A percentile compares a stretch with the other conserved stretches of the same genome.
These are phyloP conservation scores for Anarsia innoxiella DNA, from an alignment of 2,888 invertebrate species.

Conservation along the genomic window DNA sequence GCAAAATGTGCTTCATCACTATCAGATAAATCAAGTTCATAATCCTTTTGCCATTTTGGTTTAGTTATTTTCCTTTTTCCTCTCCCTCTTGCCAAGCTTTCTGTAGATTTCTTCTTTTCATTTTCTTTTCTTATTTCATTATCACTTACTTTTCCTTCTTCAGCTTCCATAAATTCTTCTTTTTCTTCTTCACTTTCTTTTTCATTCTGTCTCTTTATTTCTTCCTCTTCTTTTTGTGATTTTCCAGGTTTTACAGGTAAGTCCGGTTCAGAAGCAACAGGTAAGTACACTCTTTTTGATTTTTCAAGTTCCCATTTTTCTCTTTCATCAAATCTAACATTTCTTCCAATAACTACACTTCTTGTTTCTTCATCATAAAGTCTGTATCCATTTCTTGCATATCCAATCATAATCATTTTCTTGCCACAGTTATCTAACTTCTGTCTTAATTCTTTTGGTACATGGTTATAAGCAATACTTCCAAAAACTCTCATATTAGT, in stretches of 20 bases:
- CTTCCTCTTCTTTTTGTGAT: conserved; percentile 1
- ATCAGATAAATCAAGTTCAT: conserved; percentile 8
- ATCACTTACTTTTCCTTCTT: not conserved
- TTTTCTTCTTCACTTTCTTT: not conserved
- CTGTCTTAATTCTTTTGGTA: conserved; percentile 14
- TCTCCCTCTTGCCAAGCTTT: conserved; percentile 6
- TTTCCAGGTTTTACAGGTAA: not conserved
- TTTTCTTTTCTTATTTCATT: conserved; percentile 1
- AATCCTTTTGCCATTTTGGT: conserved; percentile 15
- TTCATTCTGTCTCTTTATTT: not conserved
- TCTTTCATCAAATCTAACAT: conserved; percentile 10
- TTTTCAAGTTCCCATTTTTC: not conserved
- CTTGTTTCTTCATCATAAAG: not conserved
- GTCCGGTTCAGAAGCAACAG: not conserved
- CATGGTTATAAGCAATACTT: conserved; percentile 17
- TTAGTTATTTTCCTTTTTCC: conserved; percentile 7
- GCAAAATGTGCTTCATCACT: conserved; percentile 11
- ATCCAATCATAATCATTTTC: conserved; percentile 13
- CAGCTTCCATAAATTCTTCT: not conserved
- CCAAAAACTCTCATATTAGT: conserved; percentile 19
- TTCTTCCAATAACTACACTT: not conserved
- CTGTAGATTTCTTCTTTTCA: not conserved
- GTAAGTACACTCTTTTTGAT: not conserved
- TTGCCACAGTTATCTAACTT: conserved; percentile 10
- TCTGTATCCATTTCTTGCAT: conserved; percentile 1